phyloP scores from a whole-genome alignment of 2,113 vertebrate species.

The Phalacrocorax pelagicus region DNA sequence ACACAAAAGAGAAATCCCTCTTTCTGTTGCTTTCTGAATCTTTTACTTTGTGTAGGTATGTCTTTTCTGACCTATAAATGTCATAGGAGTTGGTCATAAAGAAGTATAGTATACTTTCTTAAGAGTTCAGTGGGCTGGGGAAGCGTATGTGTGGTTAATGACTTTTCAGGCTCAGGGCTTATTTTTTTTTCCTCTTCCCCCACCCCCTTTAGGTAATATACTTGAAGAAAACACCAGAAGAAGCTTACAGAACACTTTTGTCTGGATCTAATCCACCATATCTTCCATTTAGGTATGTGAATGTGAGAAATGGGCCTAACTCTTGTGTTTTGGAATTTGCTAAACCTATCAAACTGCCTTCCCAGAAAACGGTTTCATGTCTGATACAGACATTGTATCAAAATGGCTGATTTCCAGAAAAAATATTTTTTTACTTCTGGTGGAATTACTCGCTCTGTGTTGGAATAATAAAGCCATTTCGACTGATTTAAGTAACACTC shows the following conservation, averaged over 20 bases:
- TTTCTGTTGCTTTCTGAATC: neutral
- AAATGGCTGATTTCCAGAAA: neutral
- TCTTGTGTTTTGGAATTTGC: neutral
- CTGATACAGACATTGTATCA: neutral
- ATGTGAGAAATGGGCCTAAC: neutral
- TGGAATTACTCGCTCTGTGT: neutral
- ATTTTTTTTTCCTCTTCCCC: neutral
- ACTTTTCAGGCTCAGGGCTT: neutral
- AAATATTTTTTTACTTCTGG: neutral
- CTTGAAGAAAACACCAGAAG: slow-evolving; percentile 95
- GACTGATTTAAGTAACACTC: neutral
- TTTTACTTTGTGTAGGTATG: neutral
- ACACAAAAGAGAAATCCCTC: neutral
- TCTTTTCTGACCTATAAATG: neutral
- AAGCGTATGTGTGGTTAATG: neutral
- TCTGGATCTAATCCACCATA: slow-evolving; percentile 91
- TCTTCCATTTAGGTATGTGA: slow-evolving; percentile 92
- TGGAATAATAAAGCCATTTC: neutral
- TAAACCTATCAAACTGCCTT: neutral
- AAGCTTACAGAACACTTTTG: slow-evolving; percentile 86
- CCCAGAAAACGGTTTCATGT: neutral
- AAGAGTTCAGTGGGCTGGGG: neutral
- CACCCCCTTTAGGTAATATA: slow-evolving; percentile 86
- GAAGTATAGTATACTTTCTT: neutral
- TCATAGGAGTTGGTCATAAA: neutral